These are phyloP conservation scores for Podotricha telesiphe DNA, from an alignment of 2,888 invertebrate genomes.

Conservation along the genomic window DNA sequence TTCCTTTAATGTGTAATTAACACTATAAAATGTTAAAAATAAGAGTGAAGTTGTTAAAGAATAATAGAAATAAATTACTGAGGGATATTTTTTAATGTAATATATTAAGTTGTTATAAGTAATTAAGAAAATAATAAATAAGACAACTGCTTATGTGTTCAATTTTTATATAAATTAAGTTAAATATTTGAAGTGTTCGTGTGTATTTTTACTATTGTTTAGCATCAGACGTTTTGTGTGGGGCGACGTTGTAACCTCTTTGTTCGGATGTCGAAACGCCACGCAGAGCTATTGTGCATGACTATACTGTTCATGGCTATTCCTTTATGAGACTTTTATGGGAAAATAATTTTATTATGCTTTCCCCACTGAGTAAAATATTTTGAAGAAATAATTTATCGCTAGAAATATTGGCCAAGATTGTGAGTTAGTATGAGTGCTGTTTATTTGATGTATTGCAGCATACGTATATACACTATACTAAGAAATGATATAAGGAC, in stretches of 20 bases:
- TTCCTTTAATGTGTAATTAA: no score
- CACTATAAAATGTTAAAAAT: no score
- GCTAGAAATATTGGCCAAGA: conserved; percentile 26
- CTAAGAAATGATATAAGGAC: no score
- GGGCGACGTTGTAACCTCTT: conserved; percentile 58
- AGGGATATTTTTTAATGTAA: no score
- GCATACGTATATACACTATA: no score
- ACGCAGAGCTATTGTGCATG: conserved; percentile 60
- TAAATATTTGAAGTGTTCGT: conserved; percentile 40
- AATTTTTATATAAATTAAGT: conserved; percentile 1
- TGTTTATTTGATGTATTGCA: neutral
- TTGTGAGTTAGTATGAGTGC: conserved; percentile 11
- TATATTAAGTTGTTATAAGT: no score
- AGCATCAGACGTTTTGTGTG: conserved; percentile 41
- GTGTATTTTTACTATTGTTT: conserved; percentile 47
- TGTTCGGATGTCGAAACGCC: conserved; percentile 60
- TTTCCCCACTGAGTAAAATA: conserved; percentile 31
- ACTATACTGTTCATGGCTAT: conserved; percentile 52
- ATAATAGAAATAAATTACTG: no score
- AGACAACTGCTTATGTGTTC: neutral
- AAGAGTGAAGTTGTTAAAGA: no score
- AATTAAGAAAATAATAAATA: no score
- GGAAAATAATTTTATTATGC: conserved; percentile 42
- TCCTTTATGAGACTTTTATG: conserved; percentile 48
- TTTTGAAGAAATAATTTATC: conserved; percentile 37